Conservation (phyloP, 2,797 vertebrate genomes). For the Ctenopoma kingsleyae region DNA sequence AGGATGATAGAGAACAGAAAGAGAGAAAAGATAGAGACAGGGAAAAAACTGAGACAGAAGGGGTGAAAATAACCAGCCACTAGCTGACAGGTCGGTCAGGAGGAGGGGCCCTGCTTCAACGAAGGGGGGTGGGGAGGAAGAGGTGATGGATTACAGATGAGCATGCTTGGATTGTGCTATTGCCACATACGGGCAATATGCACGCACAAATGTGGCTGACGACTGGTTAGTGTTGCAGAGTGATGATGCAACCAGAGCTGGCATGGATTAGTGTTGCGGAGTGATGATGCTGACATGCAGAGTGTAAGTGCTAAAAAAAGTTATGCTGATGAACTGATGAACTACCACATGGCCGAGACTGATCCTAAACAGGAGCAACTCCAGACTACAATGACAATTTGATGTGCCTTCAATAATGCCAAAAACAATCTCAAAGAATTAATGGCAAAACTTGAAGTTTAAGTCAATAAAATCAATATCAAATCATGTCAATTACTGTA, state of each 20-base stretch:
- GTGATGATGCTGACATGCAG: constrained; percentile 61
- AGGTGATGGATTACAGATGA: constrained; percentile 57
- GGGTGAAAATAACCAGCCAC: constrained; percentile 57
- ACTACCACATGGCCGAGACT: constrained; percentile 73
- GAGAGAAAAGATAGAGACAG: constrained; percentile 19
- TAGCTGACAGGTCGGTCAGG: constrained; percentile 50
- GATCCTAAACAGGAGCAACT: constrained; percentile 83
- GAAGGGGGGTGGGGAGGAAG: constrained; percentile 54
- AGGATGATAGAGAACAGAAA: constrained; percentile 47
- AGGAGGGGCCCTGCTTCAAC: constrained; percentile 78
- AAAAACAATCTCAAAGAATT: not conserved
- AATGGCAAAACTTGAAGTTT: not conserved
- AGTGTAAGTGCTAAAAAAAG: constrained; percentile 60
- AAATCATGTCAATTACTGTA: not conserved
- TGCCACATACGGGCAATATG: constrained; percentile 43
- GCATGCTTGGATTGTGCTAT: constrained; percentile 68
- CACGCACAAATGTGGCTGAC: constrained; percentile 44
- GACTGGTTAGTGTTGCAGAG: constrained; percentile 42
- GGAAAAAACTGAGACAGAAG: constrained; percentile 46
- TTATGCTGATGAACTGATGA: constrained; percentile 74
- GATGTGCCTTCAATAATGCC: not conserved
- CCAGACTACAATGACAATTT: constrained; percentile 26
- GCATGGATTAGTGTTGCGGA: constrained; percentile 55
- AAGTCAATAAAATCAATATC: not conserved
- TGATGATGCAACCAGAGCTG: constrained; percentile 62